Evolutionary conservation across 2,888 invertebrate genomes (phyloP), one percentile per base, ranked within the genome.

Genomic region (Cerastis leucographa): DNA sequence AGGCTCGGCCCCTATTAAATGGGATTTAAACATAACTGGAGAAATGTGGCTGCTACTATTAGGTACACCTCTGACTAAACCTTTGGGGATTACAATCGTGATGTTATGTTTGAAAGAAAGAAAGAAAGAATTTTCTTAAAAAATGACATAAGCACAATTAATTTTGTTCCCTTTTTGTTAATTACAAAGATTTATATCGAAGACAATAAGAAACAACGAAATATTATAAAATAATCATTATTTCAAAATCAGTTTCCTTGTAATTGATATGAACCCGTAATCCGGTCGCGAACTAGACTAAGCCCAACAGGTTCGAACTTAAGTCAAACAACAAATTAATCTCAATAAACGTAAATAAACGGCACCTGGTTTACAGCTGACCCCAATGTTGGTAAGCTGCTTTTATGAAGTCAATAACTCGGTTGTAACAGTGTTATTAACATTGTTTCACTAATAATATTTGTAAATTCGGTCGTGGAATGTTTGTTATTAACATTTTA

Each of bases 271-370:
- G 70, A 82, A 83, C 72, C 62, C 84, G 56, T 68, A 77, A 74
- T 84, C 81, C 77, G 72, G 69, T 73, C 78, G 59, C 65, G 12
- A 77, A 74, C 54, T 74, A 68, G 61, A 74, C 51, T 65, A 71
- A 71, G 22, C 66, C 61, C 65, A 78, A 81, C 85, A 81, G 82
- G 71, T 78, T 75, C 62, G 66, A 85, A 85, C 82, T 84, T 81
- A 65, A 81, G 74, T 73, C 54, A 78, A 84, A 85, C 85, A 74
- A 85, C 84, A 78, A 84, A 85, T 84, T 84, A 84, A 84, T 84
- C 78, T 85, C 70, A 81, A 78, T 84, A 66, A 74, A 69, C 44
- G 61, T 62, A 81, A 83, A 84, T 81, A 78, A 80, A 80, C 71
- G 56, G 69, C 78, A 78, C 71, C 81, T 74, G 74, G 83, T 74